phyloP scores from a whole-genome alignment of 2,113 vertebrate genomes.

The Lophotis ruficrista region DNA sequence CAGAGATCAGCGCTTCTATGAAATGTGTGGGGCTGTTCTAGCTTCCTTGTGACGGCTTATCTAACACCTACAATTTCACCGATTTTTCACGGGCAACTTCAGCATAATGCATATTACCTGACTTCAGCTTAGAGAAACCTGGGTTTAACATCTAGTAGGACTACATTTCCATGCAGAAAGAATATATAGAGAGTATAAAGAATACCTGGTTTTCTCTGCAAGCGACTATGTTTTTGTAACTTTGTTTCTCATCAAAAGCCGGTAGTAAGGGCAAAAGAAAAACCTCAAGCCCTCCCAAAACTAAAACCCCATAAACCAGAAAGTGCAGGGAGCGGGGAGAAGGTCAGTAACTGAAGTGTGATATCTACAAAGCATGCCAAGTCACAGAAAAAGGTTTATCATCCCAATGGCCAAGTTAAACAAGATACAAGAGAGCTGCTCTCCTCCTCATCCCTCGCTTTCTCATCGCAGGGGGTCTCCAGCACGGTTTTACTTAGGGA shows the following conservation, averaged over 20 bases:
- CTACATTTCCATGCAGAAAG: not conserved
- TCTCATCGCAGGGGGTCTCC: constrained; percentile 12
- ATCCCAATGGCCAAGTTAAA: constrained; percentile 65
- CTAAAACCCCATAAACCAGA: constrained; percentile 39
- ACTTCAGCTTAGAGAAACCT: not conserved
- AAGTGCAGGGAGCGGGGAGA: not conserved
- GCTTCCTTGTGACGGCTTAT: constrained; percentile 1
- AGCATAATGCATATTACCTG: not conserved
- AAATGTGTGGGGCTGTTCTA: not conserved
- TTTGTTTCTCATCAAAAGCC: constrained; percentile 22
- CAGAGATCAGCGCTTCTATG: not conserved
- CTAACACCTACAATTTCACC: constrained; percentile 37
- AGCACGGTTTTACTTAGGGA: constrained; percentile 9
- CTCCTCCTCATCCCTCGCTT: not conserved
- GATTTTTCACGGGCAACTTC: constrained; percentile 23
- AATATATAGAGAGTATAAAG: too few species aligned
- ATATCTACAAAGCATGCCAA: constrained; percentile 63
- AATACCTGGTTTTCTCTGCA: not conserved
- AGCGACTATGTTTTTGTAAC: constrained; percentile 20
- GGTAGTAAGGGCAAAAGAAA: constrained; percentile 33
- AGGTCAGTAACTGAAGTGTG: constrained; percentile 43
- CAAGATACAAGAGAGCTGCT: constrained; percentile 2
- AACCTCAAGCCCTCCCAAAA: not conserved
- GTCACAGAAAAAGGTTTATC: constrained; percentile 52
- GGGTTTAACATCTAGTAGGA: not conserved